These are phyloP conservation scores for Channallabes apus DNA, from an alignment of 2,797 vertebrate species.

Conservation along the genomic window DNA sequence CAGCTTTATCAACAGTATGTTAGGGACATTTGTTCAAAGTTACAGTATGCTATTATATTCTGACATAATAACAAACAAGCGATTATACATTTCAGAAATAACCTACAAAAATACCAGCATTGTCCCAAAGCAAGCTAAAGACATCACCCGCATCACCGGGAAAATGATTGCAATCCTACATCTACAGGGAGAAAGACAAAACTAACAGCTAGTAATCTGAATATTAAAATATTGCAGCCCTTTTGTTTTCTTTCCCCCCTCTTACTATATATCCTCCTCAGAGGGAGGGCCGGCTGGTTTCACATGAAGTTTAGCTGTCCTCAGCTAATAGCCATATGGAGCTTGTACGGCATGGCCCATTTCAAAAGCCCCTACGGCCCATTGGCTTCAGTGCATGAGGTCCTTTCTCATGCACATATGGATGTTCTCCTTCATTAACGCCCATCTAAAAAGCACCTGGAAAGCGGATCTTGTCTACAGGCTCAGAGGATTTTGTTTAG, in stretches of 20 bases:
- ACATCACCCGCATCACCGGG: neutral
- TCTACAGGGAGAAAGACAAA: neutral
- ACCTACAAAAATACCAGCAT: too few relatives aligned
- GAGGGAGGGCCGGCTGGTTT: slow-evolving; percentile 17
- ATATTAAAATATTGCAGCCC: neutral
- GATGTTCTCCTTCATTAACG: slow-evolving; percentile 31
- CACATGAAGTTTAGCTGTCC: slow-evolving; percentile 26
- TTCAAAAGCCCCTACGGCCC: slow-evolving; percentile 44
- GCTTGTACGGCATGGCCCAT: slow-evolving; percentile 51
- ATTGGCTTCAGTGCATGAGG: slow-evolving; percentile 46
- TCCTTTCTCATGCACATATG: slow-evolving; percentile 11
- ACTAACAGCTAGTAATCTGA: neutral
- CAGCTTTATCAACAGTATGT: too few relatives aligned
- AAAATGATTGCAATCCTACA: neutral
- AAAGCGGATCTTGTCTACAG: neutral
- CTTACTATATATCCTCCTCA: neutral
- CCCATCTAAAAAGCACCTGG: slow-evolving; percentile 39
- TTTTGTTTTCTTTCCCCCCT: neutral
- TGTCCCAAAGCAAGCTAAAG: neutral
- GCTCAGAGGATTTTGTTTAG: slow-evolving; percentile 2
- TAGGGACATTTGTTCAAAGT: too few relatives aligned
- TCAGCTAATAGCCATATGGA: slow-evolving; percentile 51
- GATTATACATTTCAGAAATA: too few relatives aligned
- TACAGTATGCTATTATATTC: too few relatives aligned
- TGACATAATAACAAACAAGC: too few relatives aligned